Evolutionary conservation across 1,140 invertebrate species (phyloP), one percentile per base, ranked within the genome.

Genomic region (Reticulitermes speratus): DNA sequence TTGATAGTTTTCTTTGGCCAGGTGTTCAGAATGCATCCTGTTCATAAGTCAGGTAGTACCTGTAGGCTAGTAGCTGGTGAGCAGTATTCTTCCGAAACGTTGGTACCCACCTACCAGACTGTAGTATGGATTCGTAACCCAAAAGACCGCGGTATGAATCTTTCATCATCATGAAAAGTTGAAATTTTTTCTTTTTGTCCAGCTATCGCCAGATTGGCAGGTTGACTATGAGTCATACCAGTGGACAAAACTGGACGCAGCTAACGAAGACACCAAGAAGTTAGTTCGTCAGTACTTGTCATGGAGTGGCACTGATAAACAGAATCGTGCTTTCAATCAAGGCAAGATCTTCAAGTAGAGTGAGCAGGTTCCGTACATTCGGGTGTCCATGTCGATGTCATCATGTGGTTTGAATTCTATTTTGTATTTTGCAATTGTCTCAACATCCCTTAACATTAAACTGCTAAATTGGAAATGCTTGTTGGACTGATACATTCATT

Each of bases 341-440:
- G 99, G 99, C 91, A 99, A 99, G 93, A 98, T 99, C 91, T 99
- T 99, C 94, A 99, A 99, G 94, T 99, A 96, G 81, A 44, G 14
- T 30, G 32, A 52, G 45, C 30, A 30, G 30, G 83, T 30, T 75
- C n/a, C 65, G n/a, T 75, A 25, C 65, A 75, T 75, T 75, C 65
- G 30, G 65, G 65, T 75, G 25, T 75, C 25, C n/a, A 75, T 75
- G 65, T n/a, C 0, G 7, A 59, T 59, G n/a, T 75, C 19, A 30
- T 9, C 7, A 6, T 75, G 25, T 75, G 25, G n/a, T 75, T 75
- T 25, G 65, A 75, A 25, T 75, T 75, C 25, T 5, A 75, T 75
- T 75, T 75, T 75, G 65, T 75, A 75, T 75, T 75, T 75, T 75
- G 30, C n/a, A 30, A 75, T 75, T 75, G 25, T 1, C 65, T 75